Percentiles rank a stretch among this genome's conserved stretches.
Evolutionary conservation across 2,888 invertebrate species (phyloP).

Genomic region (Microplitis deprimator): DNA sequence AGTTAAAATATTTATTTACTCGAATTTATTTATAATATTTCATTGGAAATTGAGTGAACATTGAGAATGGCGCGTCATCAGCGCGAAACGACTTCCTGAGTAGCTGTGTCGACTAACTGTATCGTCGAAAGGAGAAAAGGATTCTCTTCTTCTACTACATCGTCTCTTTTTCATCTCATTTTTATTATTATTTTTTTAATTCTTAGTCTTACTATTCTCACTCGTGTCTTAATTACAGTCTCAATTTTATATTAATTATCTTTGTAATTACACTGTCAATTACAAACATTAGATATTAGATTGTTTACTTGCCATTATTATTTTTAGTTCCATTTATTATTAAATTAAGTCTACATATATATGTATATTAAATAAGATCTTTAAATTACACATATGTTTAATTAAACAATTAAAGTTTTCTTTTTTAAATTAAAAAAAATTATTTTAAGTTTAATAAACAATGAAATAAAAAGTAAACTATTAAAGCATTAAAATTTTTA

Average conservation of each 20-base stretch:
- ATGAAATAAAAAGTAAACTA: too few relatives aligned
- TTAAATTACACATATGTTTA: neutral
- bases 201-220: neutral
- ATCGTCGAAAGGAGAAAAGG: constrained; percentile 46
- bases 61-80: constrained; percentile 25
- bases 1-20: neutral
- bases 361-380: too few relatives aligned
- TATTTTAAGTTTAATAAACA: too few relatives aligned
- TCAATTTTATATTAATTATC: constrained; percentile 11
- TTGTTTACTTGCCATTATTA: neutral
- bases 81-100: constrained; percentile 37
- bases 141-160: constrained; percentile 3
- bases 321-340: neutral
- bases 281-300: neutral
- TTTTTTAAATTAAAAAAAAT: too few relatives aligned
- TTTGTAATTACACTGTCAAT: constrained; percentile 7
- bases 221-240: constrained; percentile 26
- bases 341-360: too few relatives aligned
- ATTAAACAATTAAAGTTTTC: neutral
- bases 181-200: neutral
- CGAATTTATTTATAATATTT: constrained; percentile 25
- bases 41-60: constrained; percentile 13
- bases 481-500: neutral
- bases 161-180: neutral
- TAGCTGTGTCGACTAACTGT: constrained; percentile 60